A percentile compares a stretch with the other conserved stretches of the same genome.
Conservation (phyloP, 1,140 invertebrate genomes). For the Hypsibius dujardini region DNA sequence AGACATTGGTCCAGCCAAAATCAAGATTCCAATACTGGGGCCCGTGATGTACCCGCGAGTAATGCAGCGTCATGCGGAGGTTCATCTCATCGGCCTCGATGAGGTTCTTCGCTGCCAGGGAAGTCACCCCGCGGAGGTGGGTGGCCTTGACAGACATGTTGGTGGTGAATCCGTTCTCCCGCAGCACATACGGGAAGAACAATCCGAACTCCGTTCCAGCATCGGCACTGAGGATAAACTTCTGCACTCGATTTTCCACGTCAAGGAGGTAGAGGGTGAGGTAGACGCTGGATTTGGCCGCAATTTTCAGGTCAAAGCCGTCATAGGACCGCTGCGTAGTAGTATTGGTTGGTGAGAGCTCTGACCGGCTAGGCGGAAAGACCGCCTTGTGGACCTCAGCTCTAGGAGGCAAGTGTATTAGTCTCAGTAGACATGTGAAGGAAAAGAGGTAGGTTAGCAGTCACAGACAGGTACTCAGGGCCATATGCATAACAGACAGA, state of each 20-base stretch:
- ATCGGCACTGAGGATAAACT: constrained; percentile 6
- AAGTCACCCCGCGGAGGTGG: constrained; percentile 4
- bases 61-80: background rate
- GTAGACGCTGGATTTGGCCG: constrained; percentile 9
- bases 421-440: too few species aligned
- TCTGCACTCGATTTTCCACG: background rate
- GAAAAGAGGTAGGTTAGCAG: too few species aligned
- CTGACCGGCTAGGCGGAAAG: background rate
- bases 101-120: background rate
- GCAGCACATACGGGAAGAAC: background rate
- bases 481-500: too few species aligned
- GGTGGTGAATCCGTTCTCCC: background rate
- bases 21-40: constrained; percentile 15
- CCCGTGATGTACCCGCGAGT: constrained; percentile 6
- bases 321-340: background rate
- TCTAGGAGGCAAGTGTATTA: background rate
- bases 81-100: constrained; percentile 7
- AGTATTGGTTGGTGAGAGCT: background rate
- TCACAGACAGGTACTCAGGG: too few species aligned
- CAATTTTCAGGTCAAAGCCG: constrained; percentile 1
- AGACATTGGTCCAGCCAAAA: constrained; percentile 14
- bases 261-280: background rate
- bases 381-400: background rate
- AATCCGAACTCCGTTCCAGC: background rate
- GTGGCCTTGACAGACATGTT: background rate